Evolutionary conservation across 2,113 vertebrate species (phyloP).

Genomic region (Daubentonia madagascariensis): DNA sequence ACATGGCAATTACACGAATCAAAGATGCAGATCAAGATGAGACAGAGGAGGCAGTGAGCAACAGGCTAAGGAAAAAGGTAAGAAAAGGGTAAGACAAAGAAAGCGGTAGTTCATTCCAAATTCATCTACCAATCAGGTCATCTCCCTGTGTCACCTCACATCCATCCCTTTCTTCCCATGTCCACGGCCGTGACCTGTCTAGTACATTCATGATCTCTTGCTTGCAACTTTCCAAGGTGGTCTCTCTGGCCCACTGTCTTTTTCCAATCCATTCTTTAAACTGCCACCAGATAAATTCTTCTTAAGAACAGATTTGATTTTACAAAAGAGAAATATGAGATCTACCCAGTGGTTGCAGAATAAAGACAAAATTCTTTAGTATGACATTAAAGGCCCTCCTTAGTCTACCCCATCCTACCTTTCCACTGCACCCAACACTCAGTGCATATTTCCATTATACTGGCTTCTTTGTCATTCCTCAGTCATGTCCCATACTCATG

Average conservation of each 20-base stretch:
- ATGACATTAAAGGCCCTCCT: not conserved
- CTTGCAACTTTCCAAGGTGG: not conserved
- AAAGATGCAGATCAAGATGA: not conserved
- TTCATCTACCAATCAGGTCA: not conserved
- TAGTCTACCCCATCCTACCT: rapidly evolving
- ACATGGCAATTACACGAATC: not conserved
- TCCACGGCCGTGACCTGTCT: not conserved
- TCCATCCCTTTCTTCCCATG: no score
- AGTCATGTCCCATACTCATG: not conserved
- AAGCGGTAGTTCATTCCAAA: not conserved
- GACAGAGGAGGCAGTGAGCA: not conserved
- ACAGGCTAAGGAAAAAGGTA: not conserved
- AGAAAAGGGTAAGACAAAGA: not conserved
- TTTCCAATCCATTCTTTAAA: not conserved
- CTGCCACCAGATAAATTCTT: not conserved
- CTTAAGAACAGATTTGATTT: not conserved
- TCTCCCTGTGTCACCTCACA: not conserved
- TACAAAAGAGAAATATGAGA: not conserved
- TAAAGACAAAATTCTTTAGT: not conserved
- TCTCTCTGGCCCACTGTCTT: not conserved
- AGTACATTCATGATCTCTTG: not conserved
- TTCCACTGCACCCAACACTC: rapidly evolving
- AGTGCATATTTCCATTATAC: rapidly evolving
- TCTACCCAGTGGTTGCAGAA: not conserved
- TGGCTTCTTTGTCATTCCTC: not conserved